Percentiles rank a stretch among this genome's conserved stretches.
Evolutionary conservation across 2,888 invertebrate genomes (phyloP).

Genomic region (Eupithecia abbreviata): DNA sequence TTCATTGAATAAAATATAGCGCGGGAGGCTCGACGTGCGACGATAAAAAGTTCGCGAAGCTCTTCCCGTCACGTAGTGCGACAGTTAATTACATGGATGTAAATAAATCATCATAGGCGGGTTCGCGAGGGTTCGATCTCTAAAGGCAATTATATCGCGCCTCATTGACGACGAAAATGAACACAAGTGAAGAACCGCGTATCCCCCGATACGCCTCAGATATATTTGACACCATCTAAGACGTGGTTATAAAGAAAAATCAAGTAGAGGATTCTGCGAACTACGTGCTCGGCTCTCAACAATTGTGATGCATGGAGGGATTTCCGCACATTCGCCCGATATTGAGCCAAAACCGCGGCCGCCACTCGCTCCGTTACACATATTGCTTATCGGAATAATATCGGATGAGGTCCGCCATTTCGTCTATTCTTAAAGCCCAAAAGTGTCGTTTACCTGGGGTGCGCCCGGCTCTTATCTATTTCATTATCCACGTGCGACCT

Average conservation of each 20-base stretch:
- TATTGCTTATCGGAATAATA: conserved; percentile 75
- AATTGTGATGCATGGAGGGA: conserved; percentile 75
- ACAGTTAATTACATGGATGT: conserved; percentile 83
- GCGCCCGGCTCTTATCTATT: conserved; percentile 57
- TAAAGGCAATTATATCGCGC: conserved; percentile 82
- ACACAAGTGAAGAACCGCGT: conserved; percentile 58
- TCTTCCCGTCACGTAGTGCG: conserved; percentile 82
- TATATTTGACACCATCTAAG: conserved; percentile 75
- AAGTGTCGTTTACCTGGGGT: conserved; percentile 61
- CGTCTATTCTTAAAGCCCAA: conserved; percentile 60
- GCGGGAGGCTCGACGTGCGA: conserved; percentile 67
- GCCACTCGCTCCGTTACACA: conserved; percentile 60
- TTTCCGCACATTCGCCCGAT: conserved; percentile 70
- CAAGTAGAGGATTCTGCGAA: conserved; percentile 67
- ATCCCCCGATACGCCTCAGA: conserved; percentile 62
- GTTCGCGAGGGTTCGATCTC: conserved; percentile 77
- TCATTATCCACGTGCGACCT: conserved; percentile 53
- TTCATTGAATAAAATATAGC: conserved; percentile 77
- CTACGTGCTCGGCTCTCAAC: conserved; percentile 72
- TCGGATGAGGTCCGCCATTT: conserved; percentile 70
- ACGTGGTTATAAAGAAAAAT: conserved; percentile 74
- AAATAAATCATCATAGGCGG: conserved; percentile 83
- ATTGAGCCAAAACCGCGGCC: conserved; percentile 66
- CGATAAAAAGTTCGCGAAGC: conserved; percentile 78
- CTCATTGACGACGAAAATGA: conserved; percentile 81